A percentile compares a stretch with the other conserved stretches of the same genome.
Conservation (phyloP, 2,113 vertebrate genomes). For the Pteronura brasiliensis region DNA sequence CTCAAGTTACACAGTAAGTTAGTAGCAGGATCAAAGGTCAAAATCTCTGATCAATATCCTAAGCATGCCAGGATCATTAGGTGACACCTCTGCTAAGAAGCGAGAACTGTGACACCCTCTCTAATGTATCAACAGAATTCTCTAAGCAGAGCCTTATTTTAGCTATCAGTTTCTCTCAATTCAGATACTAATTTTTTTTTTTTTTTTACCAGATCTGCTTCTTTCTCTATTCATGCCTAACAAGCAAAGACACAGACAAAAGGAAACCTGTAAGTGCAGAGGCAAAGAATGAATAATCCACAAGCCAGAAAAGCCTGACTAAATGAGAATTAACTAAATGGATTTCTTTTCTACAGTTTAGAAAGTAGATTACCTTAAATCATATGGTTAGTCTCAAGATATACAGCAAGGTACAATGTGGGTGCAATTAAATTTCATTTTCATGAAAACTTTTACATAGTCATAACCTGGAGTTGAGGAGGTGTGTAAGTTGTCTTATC, state of each 20-base stretch:
- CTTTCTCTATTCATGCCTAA: neutral
- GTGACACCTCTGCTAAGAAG: neutral
- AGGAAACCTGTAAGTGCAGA: neutral
- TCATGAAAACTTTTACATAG: neutral
- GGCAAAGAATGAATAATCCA: neutral
- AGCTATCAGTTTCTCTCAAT: neutral
- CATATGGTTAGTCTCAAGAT: neutral
- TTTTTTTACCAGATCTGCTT: neutral
- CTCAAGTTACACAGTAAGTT: neutral
- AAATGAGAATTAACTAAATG: neutral
- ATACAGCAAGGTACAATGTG: neutral
- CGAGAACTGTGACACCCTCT: neutral
- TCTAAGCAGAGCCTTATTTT: neutral
- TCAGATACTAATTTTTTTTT: neutral
- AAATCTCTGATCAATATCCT: neutral
- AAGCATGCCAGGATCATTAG: neutral
- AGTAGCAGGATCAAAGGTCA: slow-evolving; percentile 44
- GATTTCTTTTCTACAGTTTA: neutral
- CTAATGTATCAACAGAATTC: neutral
- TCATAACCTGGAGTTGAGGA: slow-evolving; percentile 26
- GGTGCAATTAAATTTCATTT: neutral
- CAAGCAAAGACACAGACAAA: slow-evolving; percentile 8
- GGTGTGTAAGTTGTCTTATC: neutral
- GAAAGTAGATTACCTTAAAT: neutral
- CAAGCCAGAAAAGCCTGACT: neutral